These are phyloP conservation scores for Diaperis boleti DNA, from an alignment of 2,888 invertebrate genomes.

Conservation along the genomic window DNA sequence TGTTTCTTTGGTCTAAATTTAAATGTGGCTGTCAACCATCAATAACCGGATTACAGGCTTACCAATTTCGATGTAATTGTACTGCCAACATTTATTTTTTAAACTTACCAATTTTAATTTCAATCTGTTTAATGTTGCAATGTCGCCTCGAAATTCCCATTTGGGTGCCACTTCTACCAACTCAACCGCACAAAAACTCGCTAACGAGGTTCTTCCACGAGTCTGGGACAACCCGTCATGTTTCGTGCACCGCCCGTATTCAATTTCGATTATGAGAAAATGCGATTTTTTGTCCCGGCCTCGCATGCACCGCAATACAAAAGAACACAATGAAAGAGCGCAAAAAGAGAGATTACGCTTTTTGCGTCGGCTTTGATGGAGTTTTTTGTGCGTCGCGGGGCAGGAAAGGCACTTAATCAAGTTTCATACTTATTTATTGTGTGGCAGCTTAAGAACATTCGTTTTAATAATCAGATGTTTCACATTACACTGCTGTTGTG, in stretches of 20 bases:
- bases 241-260: slow-evolving; percentile 10
- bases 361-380: slow-evolving; percentile 9
- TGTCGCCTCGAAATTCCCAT: too few relatives aligned
- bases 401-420: slow-evolving; percentile 23
- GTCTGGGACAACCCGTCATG: too few relatives aligned
- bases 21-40: too few relatives aligned
- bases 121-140: too few relatives aligned
- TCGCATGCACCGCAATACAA: slow-evolving; percentile 11
- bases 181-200: too few relatives aligned
- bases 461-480: slow-evolving; percentile 39
- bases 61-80: too few relatives aligned
- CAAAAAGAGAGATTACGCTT: slow-evolving; percentile 23
- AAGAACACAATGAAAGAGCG: slow-evolving; percentile 25
- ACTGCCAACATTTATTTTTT: too few relatives aligned
- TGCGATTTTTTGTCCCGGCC: slow-evolving; percentile 27
- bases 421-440: slow-evolving; percentile 23
- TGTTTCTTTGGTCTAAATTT: too few relatives aligned
- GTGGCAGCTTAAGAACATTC: slow-evolving; percentile 28
- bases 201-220: too few relatives aligned
- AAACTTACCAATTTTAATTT: too few relatives aligned
- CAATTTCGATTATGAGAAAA: slow-evolving; percentile 16
- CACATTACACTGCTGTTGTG: slow-evolving; percentile 36
- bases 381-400: slow-evolving; percentile 2
- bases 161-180: too few relatives aligned
- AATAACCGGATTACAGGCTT: too few relatives aligned